Evolutionary conservation across 2,113 vertebrate species (phyloP).

Genomic region (Andinoacara biseriatus): DNA sequence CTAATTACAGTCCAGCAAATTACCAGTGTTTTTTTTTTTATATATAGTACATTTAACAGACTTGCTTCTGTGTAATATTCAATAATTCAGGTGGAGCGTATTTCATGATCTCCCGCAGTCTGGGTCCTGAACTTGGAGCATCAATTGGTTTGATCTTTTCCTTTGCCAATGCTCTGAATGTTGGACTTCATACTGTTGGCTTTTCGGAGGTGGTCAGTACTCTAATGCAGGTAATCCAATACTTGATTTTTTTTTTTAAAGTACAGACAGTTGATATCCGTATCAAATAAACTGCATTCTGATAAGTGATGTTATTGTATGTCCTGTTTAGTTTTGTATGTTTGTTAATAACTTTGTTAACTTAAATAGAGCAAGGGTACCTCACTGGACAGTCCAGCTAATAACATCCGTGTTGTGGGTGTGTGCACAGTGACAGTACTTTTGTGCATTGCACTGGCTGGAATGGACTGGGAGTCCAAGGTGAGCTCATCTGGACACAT

Average conservation of each 20-base stretch:
- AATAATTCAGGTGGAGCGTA: slow-evolving; percentile 69
- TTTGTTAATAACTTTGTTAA: not conserved
- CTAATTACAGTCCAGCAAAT: too few species aligned
- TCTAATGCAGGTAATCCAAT: slow-evolving; percentile 63
- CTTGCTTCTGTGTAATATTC: not conserved
- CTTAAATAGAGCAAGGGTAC: slow-evolving; percentile 63
- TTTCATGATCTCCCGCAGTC: slow-evolving; percentile 78
- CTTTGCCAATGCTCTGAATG: slow-evolving; percentile 76
- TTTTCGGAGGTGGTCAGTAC: slow-evolving; percentile 79
- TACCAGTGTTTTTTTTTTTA: too few species aligned
- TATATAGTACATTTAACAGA: not conserved
- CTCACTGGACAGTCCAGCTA: slow-evolving; percentile 60
- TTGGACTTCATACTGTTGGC: slow-evolving; percentile 75
- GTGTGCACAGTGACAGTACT: slow-evolving; percentile 73
- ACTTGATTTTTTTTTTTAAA: too few species aligned
- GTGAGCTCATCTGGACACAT: slow-evolving; percentile 21
- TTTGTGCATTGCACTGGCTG: slow-evolving; percentile 74
- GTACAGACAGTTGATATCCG: not conserved
- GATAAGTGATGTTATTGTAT: not conserved
- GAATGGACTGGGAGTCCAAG: slow-evolving; percentile 82
- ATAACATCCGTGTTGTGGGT: slow-evolving; percentile 76
- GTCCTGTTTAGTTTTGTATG: not conserved
- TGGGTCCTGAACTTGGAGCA: slow-evolving; percentile 75
- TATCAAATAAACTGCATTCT: not conserved
- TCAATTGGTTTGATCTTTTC: slow-evolving; percentile 77